These are phyloP conservation scores for Mus musculus DNA, from an alignment of 2,113 vertebrate species.

Conservation along the genomic window DNA sequence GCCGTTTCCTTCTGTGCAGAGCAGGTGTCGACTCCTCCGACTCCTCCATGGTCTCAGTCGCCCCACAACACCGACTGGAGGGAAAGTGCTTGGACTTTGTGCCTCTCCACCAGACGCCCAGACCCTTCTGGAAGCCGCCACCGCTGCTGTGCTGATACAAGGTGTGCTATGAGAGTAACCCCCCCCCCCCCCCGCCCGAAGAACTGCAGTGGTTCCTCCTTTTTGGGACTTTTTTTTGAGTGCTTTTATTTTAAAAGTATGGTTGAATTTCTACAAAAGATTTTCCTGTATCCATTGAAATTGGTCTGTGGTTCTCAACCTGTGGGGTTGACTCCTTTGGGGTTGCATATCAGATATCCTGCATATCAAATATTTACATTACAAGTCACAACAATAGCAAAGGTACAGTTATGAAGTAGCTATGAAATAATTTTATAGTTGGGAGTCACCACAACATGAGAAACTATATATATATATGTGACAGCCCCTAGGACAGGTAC, in stretches of 20 bases:
- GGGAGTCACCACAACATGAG: neutral
- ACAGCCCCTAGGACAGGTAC: too few species aligned
- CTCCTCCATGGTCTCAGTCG: slow-evolving; percentile 25
- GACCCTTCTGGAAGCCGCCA: neutral
- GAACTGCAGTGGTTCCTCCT: neutral
- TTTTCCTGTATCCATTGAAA: slow-evolving; percentile 20
- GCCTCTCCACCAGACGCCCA: neutral
- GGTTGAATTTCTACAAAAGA: slow-evolving; percentile 13
- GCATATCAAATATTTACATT: neutral
- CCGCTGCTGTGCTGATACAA: slow-evolving; percentile 74
- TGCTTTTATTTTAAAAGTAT: neutral
- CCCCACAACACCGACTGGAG: neutral
- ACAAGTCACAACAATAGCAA: neutral
- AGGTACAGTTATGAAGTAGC: neutral
- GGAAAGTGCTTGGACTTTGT: neutral
- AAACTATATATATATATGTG: neutral
- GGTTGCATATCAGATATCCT: neutral
- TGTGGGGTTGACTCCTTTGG: neutral
- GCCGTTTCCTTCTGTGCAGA: slow-evolving; percentile 77
- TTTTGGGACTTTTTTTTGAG: neutral
- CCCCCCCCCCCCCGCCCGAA: neutral
- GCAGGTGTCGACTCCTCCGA: slow-evolving; percentile 75
- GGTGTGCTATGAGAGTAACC: slow-evolving; percentile 70
- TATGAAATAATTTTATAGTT: neutral
- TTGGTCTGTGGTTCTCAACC: neutral